Base-by-base conservation (phyloP, 2,797 vertebrate genomes). In the Enteromius argenteus region DNA sequence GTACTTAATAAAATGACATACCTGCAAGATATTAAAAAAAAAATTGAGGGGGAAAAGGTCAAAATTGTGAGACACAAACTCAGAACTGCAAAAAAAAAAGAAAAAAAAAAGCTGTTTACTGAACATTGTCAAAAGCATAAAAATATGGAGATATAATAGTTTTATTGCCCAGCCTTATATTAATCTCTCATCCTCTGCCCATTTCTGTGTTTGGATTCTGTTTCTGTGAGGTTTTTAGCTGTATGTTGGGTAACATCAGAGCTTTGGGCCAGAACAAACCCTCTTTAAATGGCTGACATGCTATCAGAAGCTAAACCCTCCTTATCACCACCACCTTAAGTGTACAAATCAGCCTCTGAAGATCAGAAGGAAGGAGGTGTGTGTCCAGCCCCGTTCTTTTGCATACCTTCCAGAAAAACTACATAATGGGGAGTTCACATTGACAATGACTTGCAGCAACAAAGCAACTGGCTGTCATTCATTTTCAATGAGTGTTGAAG, bases 311-410 rank as follows among this genome's bases (percentile, higher is more conserved):
- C n/a, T 73, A 84, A 79, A 81, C 30, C 81, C 30, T 84, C 72
- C 73, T 84, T 86, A 88, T 88, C 81, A 51, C 53, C 64, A 19
- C 49, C 62, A 80, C 74, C 78, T 81, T 86, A 86, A 86, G 81
- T 81, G 73, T 35, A 56, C 37, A 84, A 77, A 84, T 72, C 82
- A 69, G 73, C 81, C 76, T 68, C 23, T 49, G 19, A 73, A 86
- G 81, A 84, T 81, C 78, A 74, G 46, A 81, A 39, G 27, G 49
- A 66, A 53, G 67, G 68, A 69, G 49, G 39, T 56, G 87, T n/a
- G 53, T 84, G 79, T 86, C 71, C 46, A 27, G 69, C 53, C 83
- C 42, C 15, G 5, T n/a, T 79, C 35, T 84, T 32, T 68, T 84
- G 58, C 72, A 39, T 76, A 79, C 72, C 85, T 80, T 76, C 60